phyloP scores from a whole-genome alignment of 2,113 vertebrate species.

The Mastomys coucha region DNA sequence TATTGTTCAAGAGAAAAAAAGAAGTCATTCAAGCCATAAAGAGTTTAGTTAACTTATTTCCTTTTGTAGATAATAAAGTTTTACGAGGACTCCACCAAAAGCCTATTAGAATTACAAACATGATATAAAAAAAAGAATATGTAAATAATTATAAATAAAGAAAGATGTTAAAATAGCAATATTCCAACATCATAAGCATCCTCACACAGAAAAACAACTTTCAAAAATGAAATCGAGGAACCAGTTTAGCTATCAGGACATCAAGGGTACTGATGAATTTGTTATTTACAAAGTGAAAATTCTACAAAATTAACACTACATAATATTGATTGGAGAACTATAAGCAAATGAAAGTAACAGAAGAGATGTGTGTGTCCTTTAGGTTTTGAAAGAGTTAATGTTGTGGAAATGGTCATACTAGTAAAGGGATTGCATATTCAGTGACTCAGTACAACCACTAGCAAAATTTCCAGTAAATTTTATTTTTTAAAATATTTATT shows the following conservation, averaged over 20 bases:
- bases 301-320: background rate
- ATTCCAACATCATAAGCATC: background rate
- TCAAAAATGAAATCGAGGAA: background rate
- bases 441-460: background rate
- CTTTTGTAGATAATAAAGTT: background rate
- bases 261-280: background rate
- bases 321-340: background rate
- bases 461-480: background rate
- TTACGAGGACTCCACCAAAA: background rate
- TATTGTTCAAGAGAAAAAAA: background rate
- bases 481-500: background rate
- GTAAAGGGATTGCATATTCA: background rate
- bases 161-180: background rate
- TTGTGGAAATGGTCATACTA: background rate
- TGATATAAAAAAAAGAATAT: background rate
- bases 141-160: background rate
- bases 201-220: background rate
- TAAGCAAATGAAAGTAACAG: background rate
- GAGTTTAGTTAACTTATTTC: background rate
- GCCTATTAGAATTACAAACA: background rate
- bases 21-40: background rate
- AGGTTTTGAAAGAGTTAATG: background rate
- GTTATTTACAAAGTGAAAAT: background rate
- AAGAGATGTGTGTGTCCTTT: background rate
- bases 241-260: background rate